phyloP scores from a whole-genome alignment of 2,888 invertebrate species.

The Caenorhabditis sp. region DNA sequence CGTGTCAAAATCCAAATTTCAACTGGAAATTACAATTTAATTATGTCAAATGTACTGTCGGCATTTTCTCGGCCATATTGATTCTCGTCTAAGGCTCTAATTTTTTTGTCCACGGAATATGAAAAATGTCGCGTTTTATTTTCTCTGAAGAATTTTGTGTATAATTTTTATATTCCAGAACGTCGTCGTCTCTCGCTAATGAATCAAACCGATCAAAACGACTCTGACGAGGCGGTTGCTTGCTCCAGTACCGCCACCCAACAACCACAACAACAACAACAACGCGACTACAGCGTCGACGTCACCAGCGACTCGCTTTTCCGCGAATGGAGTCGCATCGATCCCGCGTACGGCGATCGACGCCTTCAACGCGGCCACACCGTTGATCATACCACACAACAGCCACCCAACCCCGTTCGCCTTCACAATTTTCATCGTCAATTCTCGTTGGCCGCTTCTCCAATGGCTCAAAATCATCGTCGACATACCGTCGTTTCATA shows the following conservation, averaged over 20 bases:
- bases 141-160: background rate
- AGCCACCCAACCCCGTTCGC: too few species aligned
- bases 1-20: too few species aligned
- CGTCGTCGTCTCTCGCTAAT: slow-evolving; percentile 46
- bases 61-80: too few species aligned
- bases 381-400: slow-evolving; percentile 21
- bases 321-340: slow-evolving; percentile 51
- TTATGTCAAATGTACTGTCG: too few species aligned
- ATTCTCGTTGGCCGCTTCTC: slow-evolving; percentile 34
- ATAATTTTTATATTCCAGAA: slow-evolving; percentile 28
- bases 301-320: slow-evolving; percentile 44
- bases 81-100: too few species aligned
- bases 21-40: too few species aligned
- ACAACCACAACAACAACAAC: slow-evolving; percentile 16
- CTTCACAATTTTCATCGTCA: slow-evolving; percentile 36
- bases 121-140: too few species aligned
- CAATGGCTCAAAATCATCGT: slow-evolving; percentile 33
- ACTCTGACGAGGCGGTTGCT: slow-evolving; percentile 38
- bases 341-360: slow-evolving; percentile 46
- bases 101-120: too few species aligned
- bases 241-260: too few species aligned
- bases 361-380: slow-evolving; percentile 31
- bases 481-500: slow-evolving; percentile 35
- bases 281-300: slow-evolving; percentile 51
- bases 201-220: slow-evolving; percentile 29